Evolutionary conservation across 2,797 vertebrate species (phyloP).

Genomic region (Schizothorax lantsangensis): DNA sequence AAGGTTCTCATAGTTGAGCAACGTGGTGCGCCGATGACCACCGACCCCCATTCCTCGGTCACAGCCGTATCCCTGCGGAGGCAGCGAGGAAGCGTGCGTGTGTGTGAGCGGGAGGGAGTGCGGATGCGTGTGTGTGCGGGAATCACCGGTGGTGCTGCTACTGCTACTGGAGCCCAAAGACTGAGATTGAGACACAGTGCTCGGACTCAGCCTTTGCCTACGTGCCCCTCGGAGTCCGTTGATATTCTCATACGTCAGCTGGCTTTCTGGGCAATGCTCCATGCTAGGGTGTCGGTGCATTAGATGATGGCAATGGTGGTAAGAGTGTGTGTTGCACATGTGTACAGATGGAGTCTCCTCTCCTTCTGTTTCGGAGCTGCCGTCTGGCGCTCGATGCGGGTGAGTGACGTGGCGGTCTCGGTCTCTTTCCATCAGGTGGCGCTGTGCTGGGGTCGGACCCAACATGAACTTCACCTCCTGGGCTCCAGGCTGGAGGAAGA

Average conservation of each 20-base stretch:
- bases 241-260: slow-evolving; percentile 91
- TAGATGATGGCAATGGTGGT: slow-evolving; percentile 81
- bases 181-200: slow-evolving; percentile 83
- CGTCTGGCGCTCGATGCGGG: slow-evolving; percentile 76
- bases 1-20: slow-evolving; percentile 97
- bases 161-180: slow-evolving; percentile 84
- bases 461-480: slow-evolving; percentile 96
- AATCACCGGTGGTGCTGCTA: slow-evolving; percentile 86
- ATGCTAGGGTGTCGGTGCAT: slow-evolving; percentile 84
- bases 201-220: slow-evolving; percentile 80
- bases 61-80: slow-evolving; percentile 76
- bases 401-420: slow-evolving; percentile 75
- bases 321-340: slow-evolving; percentile 80
- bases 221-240: slow-evolving; percentile 80
- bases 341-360: slow-evolving; percentile 77
- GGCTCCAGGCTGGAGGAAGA: slow-evolving; percentile 87
- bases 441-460: slow-evolving; percentile 86
- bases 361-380: slow-evolving; percentile 80
- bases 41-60: slow-evolving; percentile 72
- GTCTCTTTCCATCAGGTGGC: slow-evolving; percentile 85
- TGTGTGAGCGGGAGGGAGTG: slow-evolving; percentile 68
- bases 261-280: slow-evolving; percentile 78
- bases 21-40: slow-evolving; percentile 86
- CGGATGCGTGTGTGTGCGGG: slow-evolving; percentile 74
- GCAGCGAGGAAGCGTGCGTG: slow-evolving; percentile 71